Base-by-base conservation (phyloP, 92 coral and sea anemone species). In the Zoanthus sansibaricus region DNA sequence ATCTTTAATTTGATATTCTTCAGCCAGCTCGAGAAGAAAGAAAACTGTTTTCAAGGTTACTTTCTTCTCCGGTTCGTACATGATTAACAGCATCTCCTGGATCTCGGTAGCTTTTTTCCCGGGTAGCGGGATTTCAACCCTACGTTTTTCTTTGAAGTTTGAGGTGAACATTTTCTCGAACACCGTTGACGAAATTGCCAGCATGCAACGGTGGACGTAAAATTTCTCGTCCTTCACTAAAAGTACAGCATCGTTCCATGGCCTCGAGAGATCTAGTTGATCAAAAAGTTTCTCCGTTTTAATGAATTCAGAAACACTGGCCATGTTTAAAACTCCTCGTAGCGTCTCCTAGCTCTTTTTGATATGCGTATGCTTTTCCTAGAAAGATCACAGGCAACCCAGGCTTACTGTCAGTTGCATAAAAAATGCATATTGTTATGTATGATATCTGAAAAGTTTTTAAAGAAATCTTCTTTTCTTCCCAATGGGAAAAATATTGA, bases 151-250 rank as follows among this genome's bases (percentile, higher is more conserved):
- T 15, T 11, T 10, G 44, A 75, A 51, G 16, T 75, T 49, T n/a
- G 62, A 17, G 20, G 59, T 75, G 18, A 76, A 76, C 80, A 76
- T 76, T 51, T 7, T 49, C 20, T 76, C 80, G 20, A 76, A 76
- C 7, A 76, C 66, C 4, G 80, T 64, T 21, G 80, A 76, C 15
- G 66, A 76, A 18, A 76, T 10, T 7, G 47, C 21, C n/a, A 76
- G 66, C 21, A 51, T 6, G 6, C 49, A 0, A 18, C 61, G 61
- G 16, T 76, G 80, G 45, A 48, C 80, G 37, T 76, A 62, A 76
- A 76, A 76, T 59, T 76, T 49, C 37, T 9, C 18, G 21, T 76
- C 66, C 9, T 76, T 47, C 64, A 76, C 80, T 0, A 76, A 14
- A 7, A 76, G 30, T 16, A 75, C 15, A 18, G 20, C 31, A 9